Conservation (phyloP, 2,888 invertebrate genomes). For the Acleris emargana region DNA sequence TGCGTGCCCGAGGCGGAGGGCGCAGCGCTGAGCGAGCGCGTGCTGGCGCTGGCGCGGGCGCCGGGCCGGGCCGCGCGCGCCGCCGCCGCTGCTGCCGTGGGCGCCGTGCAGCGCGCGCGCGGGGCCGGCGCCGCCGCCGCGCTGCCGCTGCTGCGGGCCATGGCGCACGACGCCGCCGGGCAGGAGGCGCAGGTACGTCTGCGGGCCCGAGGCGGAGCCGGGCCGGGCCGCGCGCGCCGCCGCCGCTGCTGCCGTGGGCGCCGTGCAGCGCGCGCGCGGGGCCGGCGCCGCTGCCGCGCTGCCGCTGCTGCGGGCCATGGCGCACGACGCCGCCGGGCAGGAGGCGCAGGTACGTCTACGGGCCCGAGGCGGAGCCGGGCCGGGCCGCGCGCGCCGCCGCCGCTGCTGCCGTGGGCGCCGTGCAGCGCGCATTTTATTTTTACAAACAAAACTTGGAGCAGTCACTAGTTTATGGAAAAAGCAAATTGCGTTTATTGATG, state of each 20-base stretch:
- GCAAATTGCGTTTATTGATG: too few species aligned
- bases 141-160: slow-evolving; percentile 95
- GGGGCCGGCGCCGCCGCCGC: slow-evolving; percentile 98
- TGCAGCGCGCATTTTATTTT: too few species aligned
- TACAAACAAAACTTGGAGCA: too few species aligned
- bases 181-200: slow-evolving; percentile 94
- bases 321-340: slow-evolving; percentile 94
- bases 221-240: too few species aligned
- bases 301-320: too few species aligned
- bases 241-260: too few species aligned
- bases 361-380: too few species aligned
- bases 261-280: too few species aligned
- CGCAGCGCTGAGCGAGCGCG: slow-evolving; percentile 66
- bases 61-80: slow-evolving; percentile 57
- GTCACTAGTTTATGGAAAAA: too few species aligned
- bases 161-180: slow-evolving; percentile 97
- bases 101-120: slow-evolving; percentile 96
- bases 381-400: too few species aligned
- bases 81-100: slow-evolving; percentile 90
- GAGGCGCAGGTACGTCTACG: slow-evolving; percentile 98
- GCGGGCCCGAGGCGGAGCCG: slow-evolving; percentile 48
- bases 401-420: too few species aligned
- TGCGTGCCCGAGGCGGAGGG: slow-evolving; percentile 65
- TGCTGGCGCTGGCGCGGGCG: slow-evolving; percentile 60
- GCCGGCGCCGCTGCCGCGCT: too few species aligned